Conservation (phyloP, 2,888 invertebrate species). For the Diabrotica balteata region DNA sequence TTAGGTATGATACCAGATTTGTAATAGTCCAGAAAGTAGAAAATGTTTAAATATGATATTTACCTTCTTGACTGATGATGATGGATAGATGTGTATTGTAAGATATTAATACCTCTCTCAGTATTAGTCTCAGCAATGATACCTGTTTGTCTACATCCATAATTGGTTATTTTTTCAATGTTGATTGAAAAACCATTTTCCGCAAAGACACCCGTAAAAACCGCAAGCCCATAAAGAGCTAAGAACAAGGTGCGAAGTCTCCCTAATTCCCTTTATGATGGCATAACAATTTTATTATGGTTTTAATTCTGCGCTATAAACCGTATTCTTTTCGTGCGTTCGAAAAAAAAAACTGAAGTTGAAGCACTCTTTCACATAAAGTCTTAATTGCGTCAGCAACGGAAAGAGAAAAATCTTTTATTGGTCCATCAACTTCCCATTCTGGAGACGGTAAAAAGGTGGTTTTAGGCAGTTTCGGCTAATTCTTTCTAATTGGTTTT, state of each 20-base stretch:
- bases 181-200: no score
- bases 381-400: conserved; percentile 7
- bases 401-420: conserved; percentile 5
- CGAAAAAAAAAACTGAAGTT: background rate
- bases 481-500: no score
- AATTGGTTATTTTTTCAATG: no score
- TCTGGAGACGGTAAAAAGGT: conserved; percentile 1
- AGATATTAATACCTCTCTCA: no score
- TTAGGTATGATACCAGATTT: no score
- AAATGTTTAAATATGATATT: no score
- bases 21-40: no score
- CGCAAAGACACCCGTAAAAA: background rate
- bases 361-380: background rate
- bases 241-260: conserved; percentile 1
- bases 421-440: conserved; percentile 6
- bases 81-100: no score
- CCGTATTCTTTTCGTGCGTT: background rate
- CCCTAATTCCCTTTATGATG: background rate
- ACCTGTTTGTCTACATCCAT: no score
- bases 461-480: background rate
- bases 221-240: background rate
- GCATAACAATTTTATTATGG: background rate
- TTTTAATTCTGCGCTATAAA: background rate
- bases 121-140: no score
- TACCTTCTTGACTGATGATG: no score